Conservation (phyloP, 2,113 vertebrate genomes). For the Abramis brama region DNA sequence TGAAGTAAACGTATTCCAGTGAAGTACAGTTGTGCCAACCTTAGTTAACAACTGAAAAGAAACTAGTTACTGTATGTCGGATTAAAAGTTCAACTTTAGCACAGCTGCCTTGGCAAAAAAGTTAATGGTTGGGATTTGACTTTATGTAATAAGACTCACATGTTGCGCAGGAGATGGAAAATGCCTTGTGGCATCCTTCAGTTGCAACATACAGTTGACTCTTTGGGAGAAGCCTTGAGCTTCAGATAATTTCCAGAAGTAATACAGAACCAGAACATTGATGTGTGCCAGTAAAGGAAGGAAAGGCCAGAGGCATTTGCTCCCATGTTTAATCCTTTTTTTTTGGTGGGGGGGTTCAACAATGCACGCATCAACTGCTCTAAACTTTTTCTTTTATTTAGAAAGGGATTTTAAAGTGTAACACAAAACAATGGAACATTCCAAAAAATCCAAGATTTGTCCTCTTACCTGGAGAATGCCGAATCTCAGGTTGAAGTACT, state of each 20-base stretch:
- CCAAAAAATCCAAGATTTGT: not conserved
- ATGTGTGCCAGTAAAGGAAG: not conserved
- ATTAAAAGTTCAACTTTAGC: not conserved
- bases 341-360: not conserved
- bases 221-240: conserved; percentile 27
- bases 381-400: not conserved
- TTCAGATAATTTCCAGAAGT: not conserved
- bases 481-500: not conserved
- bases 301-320: conserved; percentile 1
- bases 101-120: not conserved
- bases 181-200: conserved; percentile 62
- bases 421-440: not conserved
- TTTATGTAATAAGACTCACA: conserved; percentile 32
- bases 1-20: not conserved
- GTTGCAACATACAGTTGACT: conserved; percentile 51
- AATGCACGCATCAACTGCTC: not conserved
- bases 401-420: not conserved
- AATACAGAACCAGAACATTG: not conserved
- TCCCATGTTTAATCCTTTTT: too few relatives aligned
- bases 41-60: not conserved
- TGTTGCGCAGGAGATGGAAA: conserved; percentile 60
- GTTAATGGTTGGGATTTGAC: conserved; percentile 12
- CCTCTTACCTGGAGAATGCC: conserved; percentile 2
- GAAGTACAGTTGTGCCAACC: not conserved
- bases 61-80: not conserved